phyloP scores from a whole-genome alignment of 2,797 vertebrate genomes.

The Corythornis leucogaster region DNA sequence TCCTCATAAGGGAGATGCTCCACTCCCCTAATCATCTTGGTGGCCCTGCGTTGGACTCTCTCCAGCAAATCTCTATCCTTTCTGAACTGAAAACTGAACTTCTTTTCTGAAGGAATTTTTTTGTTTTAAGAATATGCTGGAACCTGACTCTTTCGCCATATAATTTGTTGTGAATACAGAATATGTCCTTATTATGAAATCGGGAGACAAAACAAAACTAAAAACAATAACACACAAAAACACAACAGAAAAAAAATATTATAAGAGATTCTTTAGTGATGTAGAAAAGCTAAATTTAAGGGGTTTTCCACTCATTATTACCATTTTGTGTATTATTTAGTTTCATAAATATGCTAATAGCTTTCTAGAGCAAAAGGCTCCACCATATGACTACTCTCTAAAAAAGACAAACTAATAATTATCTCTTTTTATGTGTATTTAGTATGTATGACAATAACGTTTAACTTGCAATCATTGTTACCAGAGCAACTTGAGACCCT shows the following conservation, averaged over 20 bases:
- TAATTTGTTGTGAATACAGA: not conserved
- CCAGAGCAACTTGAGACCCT: not conserved
- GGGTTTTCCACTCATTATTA: not conserved
- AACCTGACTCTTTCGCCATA: not conserved
- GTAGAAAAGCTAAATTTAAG: not conserved
- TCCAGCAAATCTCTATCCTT: no score
- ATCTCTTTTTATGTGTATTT: not conserved
- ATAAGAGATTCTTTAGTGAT: not conserved
- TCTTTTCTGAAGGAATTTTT: not conserved
- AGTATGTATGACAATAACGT: not conserved
- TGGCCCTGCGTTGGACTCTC: no score
- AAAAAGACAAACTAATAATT: not conserved
- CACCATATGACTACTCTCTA: not conserved
- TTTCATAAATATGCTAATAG: not conserved
- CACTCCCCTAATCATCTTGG: no score
- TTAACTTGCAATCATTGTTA: not conserved
- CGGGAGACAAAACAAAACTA: not conserved
- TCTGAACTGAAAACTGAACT: no score
- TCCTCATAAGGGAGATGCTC: no score
- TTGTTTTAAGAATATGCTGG: not conserved
- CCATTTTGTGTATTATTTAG: not conserved
- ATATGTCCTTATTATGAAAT: not conserved
- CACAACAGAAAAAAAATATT: not conserved
- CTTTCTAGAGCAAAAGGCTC: not conserved
- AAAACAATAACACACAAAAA: not conserved